Evolutionary conservation across 1,140 invertebrate species (phyloP).

Genomic region (Meloidogyne floridensis): DNA sequence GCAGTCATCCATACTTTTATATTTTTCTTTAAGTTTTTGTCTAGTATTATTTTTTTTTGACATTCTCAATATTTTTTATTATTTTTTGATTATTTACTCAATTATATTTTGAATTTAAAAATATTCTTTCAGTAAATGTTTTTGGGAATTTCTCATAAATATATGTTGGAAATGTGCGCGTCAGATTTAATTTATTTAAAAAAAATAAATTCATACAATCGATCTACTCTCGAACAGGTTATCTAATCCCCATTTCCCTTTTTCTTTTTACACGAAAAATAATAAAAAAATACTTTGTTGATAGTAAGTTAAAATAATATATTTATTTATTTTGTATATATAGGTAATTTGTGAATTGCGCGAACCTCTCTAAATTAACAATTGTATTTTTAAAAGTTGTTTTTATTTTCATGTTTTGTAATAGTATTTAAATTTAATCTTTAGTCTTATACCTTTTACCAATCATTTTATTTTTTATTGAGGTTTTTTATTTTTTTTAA

Average conservation of each 20-base stretch:
- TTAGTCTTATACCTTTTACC: too few species aligned
- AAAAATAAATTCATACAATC: not conserved
- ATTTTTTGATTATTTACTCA: not conserved
- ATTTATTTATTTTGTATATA: too few species aligned
- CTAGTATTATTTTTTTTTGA: not conserved
- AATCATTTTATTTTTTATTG: too few species aligned
- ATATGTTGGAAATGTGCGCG: not conserved
- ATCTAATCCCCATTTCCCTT: not conserved
- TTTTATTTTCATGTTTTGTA: too few species aligned
- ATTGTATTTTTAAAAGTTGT: too few species aligned
- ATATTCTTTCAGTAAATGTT: not conserved
- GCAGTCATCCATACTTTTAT: not conserved
- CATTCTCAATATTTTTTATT: not conserved
- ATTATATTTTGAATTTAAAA: not conserved
- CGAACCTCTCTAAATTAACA: too few species aligned
- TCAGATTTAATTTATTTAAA: too few species aligned
- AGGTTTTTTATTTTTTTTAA: too few species aligned
- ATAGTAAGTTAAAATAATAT: not conserved
- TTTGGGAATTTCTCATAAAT: not conserved
- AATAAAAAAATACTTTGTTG: constrained; percentile 8
- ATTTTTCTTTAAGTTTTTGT: not conserved
- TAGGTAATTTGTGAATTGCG: not conserved
- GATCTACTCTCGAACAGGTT: constrained; percentile 2
- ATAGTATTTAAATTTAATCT: too few species aligned
- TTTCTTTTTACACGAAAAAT: constrained; percentile 5